Evolutionary conservation across 2,888 invertebrate genomes (phyloP).

Genomic region (Exephanes ischioxanthus): DNA sequence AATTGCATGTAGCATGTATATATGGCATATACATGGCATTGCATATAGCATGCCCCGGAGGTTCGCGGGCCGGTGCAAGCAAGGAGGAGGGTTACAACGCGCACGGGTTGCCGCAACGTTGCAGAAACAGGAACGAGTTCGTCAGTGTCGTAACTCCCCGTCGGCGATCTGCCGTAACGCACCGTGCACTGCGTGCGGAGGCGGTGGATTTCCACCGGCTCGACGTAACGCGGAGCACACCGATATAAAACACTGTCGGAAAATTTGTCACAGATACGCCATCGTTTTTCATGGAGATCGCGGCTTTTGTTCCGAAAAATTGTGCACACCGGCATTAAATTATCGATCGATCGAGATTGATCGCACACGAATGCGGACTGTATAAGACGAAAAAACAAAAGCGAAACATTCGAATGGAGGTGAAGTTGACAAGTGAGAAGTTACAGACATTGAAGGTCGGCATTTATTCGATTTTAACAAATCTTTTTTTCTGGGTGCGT

Average conservation of each 20-base stretch:
- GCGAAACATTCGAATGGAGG: neutral
- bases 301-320: neutral
- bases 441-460: neutral
- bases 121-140: slow-evolving; percentile 43
- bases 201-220: neutral
- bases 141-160: slow-evolving; percentile 49
- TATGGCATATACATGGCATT: neutral
- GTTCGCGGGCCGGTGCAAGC: slow-evolving; percentile 16
- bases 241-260: slow-evolving; percentile 7
- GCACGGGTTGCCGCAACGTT: slow-evolving; percentile 32
- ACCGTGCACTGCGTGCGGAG: slow-evolving; percentile 8
- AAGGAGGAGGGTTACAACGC: slow-evolving; percentile 21
- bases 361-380: neutral
- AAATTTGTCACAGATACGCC: neutral
- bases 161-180: slow-evolving; percentile 43
- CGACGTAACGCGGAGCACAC: neutral
- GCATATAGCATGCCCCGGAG: slow-evolving; percentile 1
- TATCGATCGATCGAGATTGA: neutral
- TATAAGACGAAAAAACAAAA: neutral
- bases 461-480: no score
- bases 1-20: neutral
- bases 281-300: neutral
- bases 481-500: neutral
- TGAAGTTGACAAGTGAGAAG: neutral
- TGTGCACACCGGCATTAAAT: neutral